Percentiles rank a stretch among this genome's conserved stretches.
Evolutionary conservation across 2,113 vertebrate species (phyloP).

Genomic region (Saccopteryx leptura): DNA sequence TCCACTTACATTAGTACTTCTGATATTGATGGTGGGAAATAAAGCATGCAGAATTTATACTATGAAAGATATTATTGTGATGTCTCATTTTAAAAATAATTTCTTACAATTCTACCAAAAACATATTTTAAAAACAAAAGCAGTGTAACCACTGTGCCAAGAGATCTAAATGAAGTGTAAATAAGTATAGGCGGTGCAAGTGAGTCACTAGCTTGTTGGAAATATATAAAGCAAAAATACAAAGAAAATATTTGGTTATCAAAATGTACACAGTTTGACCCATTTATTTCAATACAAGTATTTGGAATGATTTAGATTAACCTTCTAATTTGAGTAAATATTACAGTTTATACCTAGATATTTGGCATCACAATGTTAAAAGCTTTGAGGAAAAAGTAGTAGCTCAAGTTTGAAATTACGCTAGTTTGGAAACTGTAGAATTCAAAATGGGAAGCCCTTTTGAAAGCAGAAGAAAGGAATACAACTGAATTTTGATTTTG

Average conservation of each 20-base stretch:
- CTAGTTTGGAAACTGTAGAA: conserved; percentile 6
- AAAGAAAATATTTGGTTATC: conserved; percentile 20
- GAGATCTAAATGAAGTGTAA: neutral
- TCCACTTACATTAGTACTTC: neutral
- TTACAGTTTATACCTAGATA: neutral
- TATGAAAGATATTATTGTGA: conserved; percentile 21
- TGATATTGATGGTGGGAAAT: neutral
- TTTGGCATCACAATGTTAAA: neutral
- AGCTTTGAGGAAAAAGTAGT: neutral
- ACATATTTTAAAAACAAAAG: neutral
- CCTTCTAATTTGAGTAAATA: conserved; percentile 19
- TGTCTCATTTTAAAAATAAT: neutral
- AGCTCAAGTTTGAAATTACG: neutral
- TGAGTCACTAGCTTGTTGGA: neutral
- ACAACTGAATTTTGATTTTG: conserved; percentile 1
- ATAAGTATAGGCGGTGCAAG: neutral
- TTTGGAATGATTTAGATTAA: neutral
- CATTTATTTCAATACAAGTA: conserved; percentile 5
- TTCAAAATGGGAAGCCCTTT: conserved; percentile 27
- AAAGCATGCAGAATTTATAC: neutral
- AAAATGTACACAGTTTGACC: neutral
- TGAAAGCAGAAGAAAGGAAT: neutral
- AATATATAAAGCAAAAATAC: neutral
- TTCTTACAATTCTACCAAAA: conserved; percentile 19
- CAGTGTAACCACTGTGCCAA: neutral